These are phyloP conservation scores for Tyrannus savana DNA, from an alignment of 2,113 vertebrate species.

Conservation along the genomic window DNA sequence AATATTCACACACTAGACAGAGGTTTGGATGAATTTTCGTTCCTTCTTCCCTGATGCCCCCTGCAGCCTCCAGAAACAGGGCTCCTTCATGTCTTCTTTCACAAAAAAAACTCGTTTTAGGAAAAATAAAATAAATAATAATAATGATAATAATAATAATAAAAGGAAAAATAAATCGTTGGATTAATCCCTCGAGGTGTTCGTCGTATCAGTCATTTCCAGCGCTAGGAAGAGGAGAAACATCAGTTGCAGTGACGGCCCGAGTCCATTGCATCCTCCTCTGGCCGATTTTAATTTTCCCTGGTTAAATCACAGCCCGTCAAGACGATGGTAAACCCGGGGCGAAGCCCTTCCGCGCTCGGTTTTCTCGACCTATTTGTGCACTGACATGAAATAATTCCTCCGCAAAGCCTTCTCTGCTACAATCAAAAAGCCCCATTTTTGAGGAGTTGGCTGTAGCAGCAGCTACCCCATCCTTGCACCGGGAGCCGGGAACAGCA, in stretches of 20 bases:
- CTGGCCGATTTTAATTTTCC: background rate
- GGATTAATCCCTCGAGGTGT: background rate
- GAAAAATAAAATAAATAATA: background rate
- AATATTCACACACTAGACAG: background rate
- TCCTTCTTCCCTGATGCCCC: background rate
- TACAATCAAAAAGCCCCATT: rapidly evolving
- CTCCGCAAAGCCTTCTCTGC: background rate
- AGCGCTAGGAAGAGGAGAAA: background rate
- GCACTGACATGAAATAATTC: constrained; percentile 62
- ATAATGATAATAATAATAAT: no score
- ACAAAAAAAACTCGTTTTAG: background rate
- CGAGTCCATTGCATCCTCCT: background rate
- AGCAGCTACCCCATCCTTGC: background rate
- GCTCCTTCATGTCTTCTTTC: background rate
- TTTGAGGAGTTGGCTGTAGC: background rate
- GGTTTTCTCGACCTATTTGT: constrained; percentile 71
- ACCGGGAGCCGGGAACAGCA: background rate
- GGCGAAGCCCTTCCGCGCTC: background rate
- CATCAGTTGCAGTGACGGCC: background rate
- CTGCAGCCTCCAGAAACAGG: background rate
- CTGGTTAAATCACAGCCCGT: background rate
- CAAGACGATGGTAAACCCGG: background rate
- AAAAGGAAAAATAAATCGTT: background rate
- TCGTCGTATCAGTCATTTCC: rapidly evolving
- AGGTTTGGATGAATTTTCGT: background rate